phyloP scores from a whole-genome alignment of 2,113 vertebrate species.

The Alouatta palliata region DNA sequence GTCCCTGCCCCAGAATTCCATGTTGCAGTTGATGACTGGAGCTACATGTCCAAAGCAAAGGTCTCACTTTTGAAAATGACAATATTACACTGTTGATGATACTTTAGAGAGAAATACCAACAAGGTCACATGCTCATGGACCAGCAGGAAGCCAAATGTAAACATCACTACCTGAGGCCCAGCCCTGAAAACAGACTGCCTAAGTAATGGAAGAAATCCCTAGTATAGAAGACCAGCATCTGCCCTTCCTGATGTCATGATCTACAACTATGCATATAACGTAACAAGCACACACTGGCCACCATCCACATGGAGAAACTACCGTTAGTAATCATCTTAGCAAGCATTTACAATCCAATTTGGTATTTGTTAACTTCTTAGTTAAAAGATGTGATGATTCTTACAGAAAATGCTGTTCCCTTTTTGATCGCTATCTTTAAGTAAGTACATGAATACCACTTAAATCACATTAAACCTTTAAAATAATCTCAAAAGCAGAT shows the following conservation, averaged over 20 bases:
- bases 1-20: neutral
- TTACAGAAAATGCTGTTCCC: slow-evolving; percentile 21
- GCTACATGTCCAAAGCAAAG: neutral
- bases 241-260: neutral
- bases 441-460: neutral
- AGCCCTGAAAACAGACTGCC: neutral
- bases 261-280: neutral
- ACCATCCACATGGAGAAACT: neutral
- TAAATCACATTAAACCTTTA: slow-evolving; percentile 22
- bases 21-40: neutral
- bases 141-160: neutral
- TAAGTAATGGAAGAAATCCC: neutral
- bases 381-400: neutral
- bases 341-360: neutral
- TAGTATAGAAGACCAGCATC: neutral
- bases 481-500: slow-evolving; percentile 4
- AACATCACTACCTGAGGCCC: neutral
- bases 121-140: neutral
- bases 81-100: neutral
- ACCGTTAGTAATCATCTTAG: neutral
- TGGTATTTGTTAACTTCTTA: neutral
- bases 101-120: neutral
- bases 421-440: neutral
- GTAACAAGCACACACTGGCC: neutral
- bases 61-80: neutral